Base-by-base conservation (phyloP, 2,797 vertebrate genomes). In the Rhinatrema bivittatum region DNA sequence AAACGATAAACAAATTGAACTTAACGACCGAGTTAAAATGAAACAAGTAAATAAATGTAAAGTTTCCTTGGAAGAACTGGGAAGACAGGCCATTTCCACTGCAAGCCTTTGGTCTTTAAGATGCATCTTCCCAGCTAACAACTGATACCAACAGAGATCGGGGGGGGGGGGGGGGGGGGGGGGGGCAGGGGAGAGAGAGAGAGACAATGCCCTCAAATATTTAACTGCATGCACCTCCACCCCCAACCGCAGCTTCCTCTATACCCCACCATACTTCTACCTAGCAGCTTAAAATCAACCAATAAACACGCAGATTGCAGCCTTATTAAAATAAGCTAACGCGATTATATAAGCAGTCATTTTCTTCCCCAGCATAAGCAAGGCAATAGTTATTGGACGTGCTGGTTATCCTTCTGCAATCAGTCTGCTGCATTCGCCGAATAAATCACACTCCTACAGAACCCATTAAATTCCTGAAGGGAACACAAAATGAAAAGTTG, bases 401-500 rank as follows among this genome's bases (percentile, higher is more conserved):
- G 1, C 59, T 65, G 35, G 16, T 21, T 41, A 18, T 38, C 20
- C 23, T 25, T 32, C 25, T 2, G 0, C 20, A 37, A 20, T 9
- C 4, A 3, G 49, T 33, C 38, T 22, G 40, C 28, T 52, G 46
- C 35, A 39, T 45, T 33, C 32, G 14, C 53, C 38, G 45, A 37
- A 59, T 46, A 57, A 64, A 59, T 46, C 56, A 47, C 33, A 28
- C 9, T 0, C 33, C 47, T 38, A 32, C 27, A 0, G 45, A 36
- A 47, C 48, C 16, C 23, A 13, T 0, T 39, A 16, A 33, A 37
- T 42, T 50, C 65, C 42, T 46, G n/a, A n/a, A n/a, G n/a, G n/a
- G n/a, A n/a, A n/a, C n/a, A n/a, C 59, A 59, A 6, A 39, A 43
- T 34, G 36, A 61, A 59, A 53, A 42, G 49, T 50, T 57, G 54